Percentiles rank a stretch among this genome's conserved stretches.
Conservation (phyloP, 2,113 vertebrate genomes). For the Tetrao urogallus region DNA sequence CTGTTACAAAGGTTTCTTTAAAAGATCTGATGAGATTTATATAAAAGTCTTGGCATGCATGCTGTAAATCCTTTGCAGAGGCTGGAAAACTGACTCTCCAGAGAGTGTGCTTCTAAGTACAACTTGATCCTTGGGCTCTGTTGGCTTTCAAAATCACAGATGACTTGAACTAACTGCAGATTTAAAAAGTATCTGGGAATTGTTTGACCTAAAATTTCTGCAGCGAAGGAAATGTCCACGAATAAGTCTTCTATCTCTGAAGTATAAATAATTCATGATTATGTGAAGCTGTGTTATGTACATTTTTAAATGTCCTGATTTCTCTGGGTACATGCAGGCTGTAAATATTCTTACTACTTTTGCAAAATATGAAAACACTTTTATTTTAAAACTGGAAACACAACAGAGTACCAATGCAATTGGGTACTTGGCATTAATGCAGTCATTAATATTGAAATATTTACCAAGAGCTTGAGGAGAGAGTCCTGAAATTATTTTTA, state of each 20-base stretch:
- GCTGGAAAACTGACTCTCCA: background rate
- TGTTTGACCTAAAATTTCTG: background rate
- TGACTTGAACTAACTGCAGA: background rate
- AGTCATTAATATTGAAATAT: background rate
- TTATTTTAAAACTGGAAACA: background rate
- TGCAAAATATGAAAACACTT: background rate
- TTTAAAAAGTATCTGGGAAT: background rate
- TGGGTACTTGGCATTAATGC: background rate
- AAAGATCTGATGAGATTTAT: background rate
- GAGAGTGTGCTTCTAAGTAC: background rate
- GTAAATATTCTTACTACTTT: background rate
- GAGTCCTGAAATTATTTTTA: background rate
- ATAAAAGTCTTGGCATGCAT: background rate
- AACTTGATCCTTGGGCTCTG: background rate
- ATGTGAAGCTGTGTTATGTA: background rate
- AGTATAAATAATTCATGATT: background rate
- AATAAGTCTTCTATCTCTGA: background rate
- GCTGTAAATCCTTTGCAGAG: background rate
- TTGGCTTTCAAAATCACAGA: background rate
- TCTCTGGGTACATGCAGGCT: background rate
- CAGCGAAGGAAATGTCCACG: background rate
- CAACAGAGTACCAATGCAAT: background rate
- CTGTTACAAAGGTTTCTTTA: background rate
- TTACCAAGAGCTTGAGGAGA: background rate
- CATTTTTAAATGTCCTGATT: background rate